Evolutionary conservation across 2,888 invertebrate genomes (phyloP).

Genomic region (Epirrita christyi): DNA sequence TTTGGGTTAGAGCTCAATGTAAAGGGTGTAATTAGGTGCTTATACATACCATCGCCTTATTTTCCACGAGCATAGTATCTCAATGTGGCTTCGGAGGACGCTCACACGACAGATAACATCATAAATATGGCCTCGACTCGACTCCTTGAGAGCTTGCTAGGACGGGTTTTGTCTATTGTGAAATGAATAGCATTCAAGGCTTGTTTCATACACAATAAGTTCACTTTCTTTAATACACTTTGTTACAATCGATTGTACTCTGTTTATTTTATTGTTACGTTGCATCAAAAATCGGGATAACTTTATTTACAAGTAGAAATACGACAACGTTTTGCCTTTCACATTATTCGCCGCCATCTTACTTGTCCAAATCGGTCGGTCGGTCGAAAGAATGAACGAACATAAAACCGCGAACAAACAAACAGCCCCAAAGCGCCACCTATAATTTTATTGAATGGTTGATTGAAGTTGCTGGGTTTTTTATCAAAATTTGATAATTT

Average conservation of each 20-base stretch:
- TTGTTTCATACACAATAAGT: slow-evolving; percentile 56
- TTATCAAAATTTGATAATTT: no score
- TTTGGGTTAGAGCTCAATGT: slow-evolving; percentile 28
- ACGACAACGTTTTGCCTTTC: slow-evolving; percentile 86
- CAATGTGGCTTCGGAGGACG: slow-evolving; percentile 80
- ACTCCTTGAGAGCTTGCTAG: slow-evolving; percentile 79
- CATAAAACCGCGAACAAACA: slow-evolving; percentile 28
- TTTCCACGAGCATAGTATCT: slow-evolving; percentile 68
- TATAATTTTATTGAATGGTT: background rate
- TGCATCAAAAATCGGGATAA: slow-evolving; percentile 64
- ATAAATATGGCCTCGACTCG: slow-evolving; percentile 88
- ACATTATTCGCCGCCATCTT: slow-evolving; percentile 89
- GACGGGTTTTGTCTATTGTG: slow-evolving; percentile 84
- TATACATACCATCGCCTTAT: slow-evolving; percentile 78
- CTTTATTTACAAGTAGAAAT: slow-evolving; percentile 82
- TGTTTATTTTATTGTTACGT: slow-evolving; percentile 51
- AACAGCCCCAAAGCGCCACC: slow-evolving; percentile 22
- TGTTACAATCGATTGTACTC: slow-evolving; percentile 49
- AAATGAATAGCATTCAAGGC: slow-evolving; percentile 70
- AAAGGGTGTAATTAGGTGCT: slow-evolving; percentile 35
- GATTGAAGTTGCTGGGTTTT: no score
- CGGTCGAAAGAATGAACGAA: slow-evolving; percentile 68
- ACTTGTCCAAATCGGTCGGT: slow-evolving; percentile 77
- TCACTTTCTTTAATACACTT: slow-evolving; percentile 67
- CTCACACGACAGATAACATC: slow-evolving; percentile 85